Conservation (phyloP, 2,888 invertebrate genomes). For the Blastobasis adustella region DNA sequence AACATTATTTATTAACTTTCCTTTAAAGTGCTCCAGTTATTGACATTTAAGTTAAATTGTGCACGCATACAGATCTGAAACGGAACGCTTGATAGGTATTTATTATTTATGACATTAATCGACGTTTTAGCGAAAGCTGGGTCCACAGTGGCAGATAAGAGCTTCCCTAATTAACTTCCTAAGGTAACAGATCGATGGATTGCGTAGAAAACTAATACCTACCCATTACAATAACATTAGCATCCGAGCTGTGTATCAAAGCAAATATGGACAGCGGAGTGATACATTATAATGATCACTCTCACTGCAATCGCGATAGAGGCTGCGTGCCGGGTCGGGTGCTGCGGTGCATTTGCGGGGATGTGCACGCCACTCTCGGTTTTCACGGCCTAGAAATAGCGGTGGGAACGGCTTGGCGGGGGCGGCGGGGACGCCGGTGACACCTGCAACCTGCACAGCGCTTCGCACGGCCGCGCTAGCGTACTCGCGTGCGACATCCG, state of each 20-base stretch:
- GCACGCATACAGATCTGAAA: too few relatives aligned
- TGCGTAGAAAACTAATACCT: too few relatives aligned
- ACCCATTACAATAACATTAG: too few relatives aligned
- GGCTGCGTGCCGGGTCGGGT: slow-evolving; percentile 22
- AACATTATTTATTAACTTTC: slow-evolving; percentile 53
- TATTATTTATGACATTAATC: too few relatives aligned
- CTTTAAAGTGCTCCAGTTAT: slow-evolving; percentile 59
- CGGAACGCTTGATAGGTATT: too few relatives aligned
- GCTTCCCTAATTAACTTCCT: too few relatives aligned
- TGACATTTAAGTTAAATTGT: slow-evolving; percentile 29
- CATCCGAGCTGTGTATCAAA: too few relatives aligned
- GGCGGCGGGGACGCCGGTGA: slow-evolving; percentile 18
- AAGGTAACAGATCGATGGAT: too few relatives aligned
- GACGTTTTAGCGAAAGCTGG: too few relatives aligned
- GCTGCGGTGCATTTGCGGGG: not conserved
- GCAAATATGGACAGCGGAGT: not conserved
- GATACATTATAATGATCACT: slow-evolving; percentile 32
- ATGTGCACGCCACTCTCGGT: not conserved
- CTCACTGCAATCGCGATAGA: slow-evolving; percentile 23
- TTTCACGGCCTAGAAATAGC: slow-evolving; percentile 10
- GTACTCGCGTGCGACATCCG: too few relatives aligned
- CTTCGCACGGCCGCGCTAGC: slow-evolving; percentile 12
- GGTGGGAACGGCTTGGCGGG: slow-evolving; percentile 8
- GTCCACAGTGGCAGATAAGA: too few relatives aligned
- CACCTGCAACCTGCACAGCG: slow-evolving; percentile 33